Conservation (phyloP, 1,140 invertebrate genomes). For the Augochlora pura region DNA sequence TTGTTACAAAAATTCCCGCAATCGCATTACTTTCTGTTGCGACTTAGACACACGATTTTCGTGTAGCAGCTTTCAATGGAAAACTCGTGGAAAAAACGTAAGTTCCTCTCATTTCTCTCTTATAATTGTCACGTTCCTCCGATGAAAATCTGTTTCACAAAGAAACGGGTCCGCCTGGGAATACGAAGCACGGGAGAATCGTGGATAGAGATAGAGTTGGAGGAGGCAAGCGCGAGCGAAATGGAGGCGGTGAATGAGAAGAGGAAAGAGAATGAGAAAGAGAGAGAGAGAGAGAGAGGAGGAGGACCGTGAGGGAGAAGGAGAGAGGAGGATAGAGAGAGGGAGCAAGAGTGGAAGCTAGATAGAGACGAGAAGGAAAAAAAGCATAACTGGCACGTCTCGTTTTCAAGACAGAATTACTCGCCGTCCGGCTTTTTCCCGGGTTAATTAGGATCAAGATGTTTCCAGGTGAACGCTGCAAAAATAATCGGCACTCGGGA, state of each 20-base stretch:
- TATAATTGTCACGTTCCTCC: not conserved
- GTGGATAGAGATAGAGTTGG: no score
- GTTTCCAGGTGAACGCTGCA: constrained; percentile 1
- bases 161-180: not conserved
- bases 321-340: no score
- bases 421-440: not conserved
- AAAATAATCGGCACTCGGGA: constrained; percentile 16
- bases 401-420: not conserved
- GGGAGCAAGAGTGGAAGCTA: no score
- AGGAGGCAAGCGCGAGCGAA: no score
- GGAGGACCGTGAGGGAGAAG: no score
- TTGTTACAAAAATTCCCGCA: no score
- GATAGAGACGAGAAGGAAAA: not conserved
- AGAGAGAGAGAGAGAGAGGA: not conserved
- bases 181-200: not conserved
- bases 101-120: not conserved
- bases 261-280: no score
- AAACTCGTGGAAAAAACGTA: not conserved
- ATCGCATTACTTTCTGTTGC: no score
- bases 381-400: not conserved
- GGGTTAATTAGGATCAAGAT: constrained; percentile 1
- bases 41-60: no score
- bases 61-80: not conserved
- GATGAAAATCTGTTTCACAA: not conserved
- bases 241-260: no score